Evolutionary conservation across 2,888 invertebrate species (phyloP), one percentile per base, ranked within the genome.

Genomic region (Petrolisthes manimaculis): DNA sequence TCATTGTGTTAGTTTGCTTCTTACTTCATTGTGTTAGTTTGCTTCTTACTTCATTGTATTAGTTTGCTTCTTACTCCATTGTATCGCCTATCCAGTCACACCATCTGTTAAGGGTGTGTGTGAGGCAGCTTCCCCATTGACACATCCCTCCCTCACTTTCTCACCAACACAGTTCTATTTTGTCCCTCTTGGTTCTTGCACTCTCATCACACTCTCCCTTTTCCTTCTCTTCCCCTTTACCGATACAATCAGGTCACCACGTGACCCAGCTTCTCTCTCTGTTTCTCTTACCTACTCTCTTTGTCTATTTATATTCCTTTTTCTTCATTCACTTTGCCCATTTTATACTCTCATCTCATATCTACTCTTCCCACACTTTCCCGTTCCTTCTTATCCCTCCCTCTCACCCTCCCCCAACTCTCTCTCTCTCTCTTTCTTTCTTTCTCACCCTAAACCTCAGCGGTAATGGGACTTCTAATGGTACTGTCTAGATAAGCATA

Each of bases 391-490:
- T 54, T 4, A 54, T 5, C 18, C 79, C 18, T 5, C 54, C 54
- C 18, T 5, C 18, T 21, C 21, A 53, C 21, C 79, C 54, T 14
- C 21, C 79, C 8, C 6, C 54, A 53, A 5, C 53, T 79, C 79
- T 54, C 12, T 54, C 51, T 54, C 79, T 54, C 53, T 79, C 79
- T 79, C 79, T 54, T 54, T 77, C 77, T 18, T 37, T 37, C 77
- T 6, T n/a, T 77, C 37, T n/a, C n/a, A n/a, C n/a, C n/a, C n/a
- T n/a, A n/a, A n/a, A n/a, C 37, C 53, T 77, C 77, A n/a, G 12
- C n/a, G 18, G 71, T 71, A 71, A 71, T 71, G 71, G 71, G 5
- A 5, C 71, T 71, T 71, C 71, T 71, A 71, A 71, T 71, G 71
- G 71, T n/a, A 71, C 18, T 71, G n/a, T 12, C 12, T 18, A 71